These are phyloP conservation scores for Chymomyza procnemis DNA, from an alignment of 2,888 invertebrate genomes.

Conservation along the genomic window DNA sequence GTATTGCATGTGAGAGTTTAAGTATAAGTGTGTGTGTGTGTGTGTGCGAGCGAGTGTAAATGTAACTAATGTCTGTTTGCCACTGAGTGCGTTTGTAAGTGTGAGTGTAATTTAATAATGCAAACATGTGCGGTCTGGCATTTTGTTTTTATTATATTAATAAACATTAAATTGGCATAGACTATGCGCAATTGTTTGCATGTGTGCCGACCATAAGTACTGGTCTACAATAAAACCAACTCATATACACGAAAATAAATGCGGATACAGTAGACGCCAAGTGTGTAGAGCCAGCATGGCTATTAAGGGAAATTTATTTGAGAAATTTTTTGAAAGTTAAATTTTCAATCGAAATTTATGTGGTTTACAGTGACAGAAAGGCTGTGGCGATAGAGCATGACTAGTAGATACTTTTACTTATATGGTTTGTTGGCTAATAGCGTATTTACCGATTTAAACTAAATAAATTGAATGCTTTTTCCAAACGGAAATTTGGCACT, in stretches of 20 bases:
- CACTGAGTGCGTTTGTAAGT: not conserved
- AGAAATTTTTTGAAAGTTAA: not conserved
- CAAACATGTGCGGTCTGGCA: slow-evolving; percentile 37
- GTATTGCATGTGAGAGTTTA: slow-evolving; percentile 4
- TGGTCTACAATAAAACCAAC: slow-evolving; percentile 9
- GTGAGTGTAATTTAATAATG: slow-evolving; percentile 53
- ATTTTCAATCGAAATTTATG: too few relatives aligned
- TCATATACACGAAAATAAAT: not conserved
- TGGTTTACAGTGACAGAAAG: too few relatives aligned
- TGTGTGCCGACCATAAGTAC: slow-evolving; percentile 23
- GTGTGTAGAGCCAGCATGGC: not conserved
- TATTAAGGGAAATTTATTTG: not conserved
- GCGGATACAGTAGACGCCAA: not conserved
- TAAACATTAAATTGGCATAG: slow-evolving; percentile 63
- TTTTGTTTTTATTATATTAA: slow-evolving; percentile 48
- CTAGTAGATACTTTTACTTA: too few relatives aligned
- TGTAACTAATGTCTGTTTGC: slow-evolving; percentile 34
- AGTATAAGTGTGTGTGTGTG: not conserved
- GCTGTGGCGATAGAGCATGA: too few relatives aligned
- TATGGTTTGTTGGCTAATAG: too few relatives aligned
- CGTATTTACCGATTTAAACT: too few relatives aligned
- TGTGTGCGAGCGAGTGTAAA: not conserved
- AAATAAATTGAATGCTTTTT: too few relatives aligned
- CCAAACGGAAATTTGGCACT: too few relatives aligned
- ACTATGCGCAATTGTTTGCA: slow-evolving; percentile 39